Conservation (phyloP, 2,113 vertebrate genomes). For the Corydoras maculifer region DNA sequence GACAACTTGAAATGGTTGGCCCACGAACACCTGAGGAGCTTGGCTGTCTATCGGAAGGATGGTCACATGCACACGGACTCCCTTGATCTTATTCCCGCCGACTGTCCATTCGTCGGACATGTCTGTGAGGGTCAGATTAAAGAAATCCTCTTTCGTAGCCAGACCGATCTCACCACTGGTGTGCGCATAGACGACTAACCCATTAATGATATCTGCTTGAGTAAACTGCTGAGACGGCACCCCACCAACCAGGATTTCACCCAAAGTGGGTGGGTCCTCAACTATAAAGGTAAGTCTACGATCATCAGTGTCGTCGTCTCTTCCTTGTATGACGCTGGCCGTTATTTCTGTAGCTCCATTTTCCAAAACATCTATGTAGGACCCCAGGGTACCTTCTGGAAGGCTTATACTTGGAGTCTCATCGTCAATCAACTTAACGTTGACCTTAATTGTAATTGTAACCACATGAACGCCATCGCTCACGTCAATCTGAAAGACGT, state of each 20-base stretch:
- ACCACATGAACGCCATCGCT: conserved; percentile 85
- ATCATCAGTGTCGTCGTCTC: conserved; percentile 75
- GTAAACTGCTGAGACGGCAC: conserved; percentile 75
- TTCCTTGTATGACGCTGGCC: conserved; percentile 78
- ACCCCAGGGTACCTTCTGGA: conserved; percentile 79
- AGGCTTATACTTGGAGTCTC: conserved; percentile 69
- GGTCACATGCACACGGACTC: conserved; percentile 82
- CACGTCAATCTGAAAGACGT: conserved; percentile 80
- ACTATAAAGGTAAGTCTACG: conserved; percentile 87
- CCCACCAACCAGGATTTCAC: conserved; percentile 79
- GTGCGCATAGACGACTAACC: conserved; percentile 81
- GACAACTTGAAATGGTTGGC: conserved; percentile 67
- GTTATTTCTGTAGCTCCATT: conserved; percentile 87
- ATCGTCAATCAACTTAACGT: conserved; percentile 72
- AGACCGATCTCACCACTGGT: conserved; percentile 84
- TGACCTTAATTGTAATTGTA: conserved; percentile 80
- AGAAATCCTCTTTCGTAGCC: conserved; percentile 75
- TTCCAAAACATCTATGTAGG: conserved; percentile 85
- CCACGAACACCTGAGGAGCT: conserved; percentile 77
- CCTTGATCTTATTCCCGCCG: conserved; percentile 74
- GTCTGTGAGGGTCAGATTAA: conserved; percentile 86
- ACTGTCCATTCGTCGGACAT: conserved; percentile 83
- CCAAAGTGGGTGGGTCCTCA: conserved; percentile 74
- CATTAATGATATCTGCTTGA: conserved; percentile 85
- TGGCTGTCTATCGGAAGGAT: conserved; percentile 89